Percentiles rank a stretch among this genome's conserved stretches.
phyloP scores from a whole-genome alignment of 2,113 vertebrate genomes.

The Piaya cayana region DNA sequence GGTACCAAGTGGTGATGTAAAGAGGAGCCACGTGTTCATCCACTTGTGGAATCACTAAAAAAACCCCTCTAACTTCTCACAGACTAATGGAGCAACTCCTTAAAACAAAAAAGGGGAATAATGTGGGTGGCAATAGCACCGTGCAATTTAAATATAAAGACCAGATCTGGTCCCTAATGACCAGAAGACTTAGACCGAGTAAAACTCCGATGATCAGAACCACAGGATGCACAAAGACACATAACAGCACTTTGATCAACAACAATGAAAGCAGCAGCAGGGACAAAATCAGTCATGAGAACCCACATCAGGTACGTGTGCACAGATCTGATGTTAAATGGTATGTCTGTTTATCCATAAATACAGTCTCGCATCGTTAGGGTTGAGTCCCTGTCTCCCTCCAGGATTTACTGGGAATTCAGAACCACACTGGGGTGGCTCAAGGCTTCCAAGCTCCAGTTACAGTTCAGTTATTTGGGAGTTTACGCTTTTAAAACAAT shows the following conservation, averaged over 20 bases:
- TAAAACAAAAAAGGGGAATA: background rate
- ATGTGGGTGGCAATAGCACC: accelerated
- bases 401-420: background rate
- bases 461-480: background rate
- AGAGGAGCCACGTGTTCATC: accelerated
- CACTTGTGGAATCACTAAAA: background rate
- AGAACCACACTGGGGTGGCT: background rate
- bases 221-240: background rate
- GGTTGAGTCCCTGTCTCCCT: background rate
- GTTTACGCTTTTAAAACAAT: background rate
- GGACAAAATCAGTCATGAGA: background rate
- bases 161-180: background rate
- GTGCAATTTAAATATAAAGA: background rate
- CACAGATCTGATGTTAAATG: background rate
- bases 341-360: background rate
- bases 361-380: background rate
- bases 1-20: background rate
- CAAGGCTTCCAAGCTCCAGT: background rate
- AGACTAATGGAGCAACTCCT: background rate
- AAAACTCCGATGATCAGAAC: accelerated
- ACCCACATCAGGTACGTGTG: too few relatives aligned
- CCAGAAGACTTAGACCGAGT: background rate
- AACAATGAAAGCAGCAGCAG: background rate
- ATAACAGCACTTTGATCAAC: background rate
- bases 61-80: background rate